Conservation (phyloP, 2,113 vertebrate species). For the Cercopithecus mona region DNA sequence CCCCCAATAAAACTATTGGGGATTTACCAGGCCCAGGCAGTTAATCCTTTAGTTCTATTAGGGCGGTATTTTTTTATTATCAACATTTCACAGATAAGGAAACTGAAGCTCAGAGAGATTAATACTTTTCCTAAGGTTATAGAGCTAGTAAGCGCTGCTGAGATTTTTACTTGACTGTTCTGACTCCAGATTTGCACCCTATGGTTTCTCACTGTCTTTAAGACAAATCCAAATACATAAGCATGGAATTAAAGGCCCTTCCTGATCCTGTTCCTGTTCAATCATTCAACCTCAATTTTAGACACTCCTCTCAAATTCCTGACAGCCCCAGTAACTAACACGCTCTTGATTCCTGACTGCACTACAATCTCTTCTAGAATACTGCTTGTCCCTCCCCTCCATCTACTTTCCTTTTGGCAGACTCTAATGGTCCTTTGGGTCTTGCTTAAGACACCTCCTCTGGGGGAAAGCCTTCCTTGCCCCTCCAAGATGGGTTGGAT, state of each 20-base stretch:
- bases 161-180: not conserved
- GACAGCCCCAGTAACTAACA: not conserved
- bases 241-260: not conserved
- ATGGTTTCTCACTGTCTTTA: not conserved
- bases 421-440: not conserved
- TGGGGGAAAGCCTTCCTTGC: not conserved
- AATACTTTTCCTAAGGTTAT: not conserved
- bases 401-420: not conserved
- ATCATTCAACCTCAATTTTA: not conserved
- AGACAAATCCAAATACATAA: not conserved
- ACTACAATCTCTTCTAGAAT: not conserved
- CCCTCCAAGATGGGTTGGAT: not conserved
- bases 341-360: not conserved
- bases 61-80: not conserved
- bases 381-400: not conserved
- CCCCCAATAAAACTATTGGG: not conserved
- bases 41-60: not conserved
- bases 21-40: not conserved
- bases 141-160: not conserved
- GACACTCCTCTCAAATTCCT: not conserved
- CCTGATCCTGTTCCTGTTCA: not conserved
- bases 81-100: slow-evolving; percentile 1
- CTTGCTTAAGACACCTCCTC: not conserved
- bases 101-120: not conserved
- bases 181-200: not conserved